These are phyloP conservation scores for Resseliella maxima DNA, from an alignment of 2,888 invertebrate genomes.

Conservation along the genomic window DNA sequence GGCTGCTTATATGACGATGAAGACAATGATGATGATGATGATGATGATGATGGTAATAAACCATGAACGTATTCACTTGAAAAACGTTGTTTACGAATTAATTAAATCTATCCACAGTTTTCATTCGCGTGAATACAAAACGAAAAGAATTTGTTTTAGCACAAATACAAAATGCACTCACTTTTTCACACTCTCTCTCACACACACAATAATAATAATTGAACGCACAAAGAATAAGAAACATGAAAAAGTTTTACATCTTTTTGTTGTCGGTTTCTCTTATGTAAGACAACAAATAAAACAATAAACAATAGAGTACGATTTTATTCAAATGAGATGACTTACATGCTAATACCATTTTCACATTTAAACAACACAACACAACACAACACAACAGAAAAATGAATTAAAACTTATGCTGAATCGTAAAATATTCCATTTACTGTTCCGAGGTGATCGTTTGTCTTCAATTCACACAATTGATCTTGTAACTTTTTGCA, in stretches of 20 bases:
- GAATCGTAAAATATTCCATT: conserved; percentile 24
- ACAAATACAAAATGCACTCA: background rate
- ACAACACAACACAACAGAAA: background rate
- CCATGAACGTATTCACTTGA: conserved; percentile 27
- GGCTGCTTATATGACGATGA: background rate
- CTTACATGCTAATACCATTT: conserved; percentile 19
- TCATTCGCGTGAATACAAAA: background rate
- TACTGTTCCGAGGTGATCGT: background rate
- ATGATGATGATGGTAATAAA: background rate
- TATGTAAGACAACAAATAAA: background rate
- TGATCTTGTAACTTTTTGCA: background rate
- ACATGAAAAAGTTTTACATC: conserved; percentile 14
- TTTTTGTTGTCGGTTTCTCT: conserved; percentile 30
- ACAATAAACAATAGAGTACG: background rate
- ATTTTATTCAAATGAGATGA: conserved; percentile 48
- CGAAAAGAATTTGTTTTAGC: background rate
- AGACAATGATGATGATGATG: background rate
- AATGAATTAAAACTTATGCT: conserved; percentile 9
- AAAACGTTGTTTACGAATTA: conserved; percentile 48
- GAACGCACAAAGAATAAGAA: conserved; percentile 38
- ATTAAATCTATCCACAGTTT: conserved; percentile 27
- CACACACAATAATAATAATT: conserved; percentile 26
- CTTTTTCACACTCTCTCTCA: no score
- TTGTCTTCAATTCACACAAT: background rate
- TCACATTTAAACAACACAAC: conserved; percentile 20